Conservation (phyloP, 2,888 invertebrate species). For the Loripinus fragilis region DNA sequence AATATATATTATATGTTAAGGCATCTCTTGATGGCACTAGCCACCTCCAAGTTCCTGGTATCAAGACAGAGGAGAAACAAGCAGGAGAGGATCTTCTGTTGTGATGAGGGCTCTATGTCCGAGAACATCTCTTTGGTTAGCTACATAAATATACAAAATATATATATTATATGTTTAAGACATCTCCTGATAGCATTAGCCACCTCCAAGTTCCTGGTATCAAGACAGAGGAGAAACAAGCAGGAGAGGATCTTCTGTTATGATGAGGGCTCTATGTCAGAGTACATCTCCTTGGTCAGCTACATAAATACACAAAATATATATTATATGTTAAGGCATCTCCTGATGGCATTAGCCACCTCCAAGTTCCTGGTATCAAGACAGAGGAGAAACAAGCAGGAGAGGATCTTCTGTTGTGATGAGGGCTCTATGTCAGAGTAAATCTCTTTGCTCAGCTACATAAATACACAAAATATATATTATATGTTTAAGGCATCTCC, state of each 20-base stretch:
- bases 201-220: constrained; percentile 52
- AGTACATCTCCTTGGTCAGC: constrained; percentile 76
- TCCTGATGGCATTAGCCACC: constrained; percentile 63
- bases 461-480: constrained; percentile 38
- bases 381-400: constrained; percentile 67
- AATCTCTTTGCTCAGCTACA: too few species aligned
- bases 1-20: too few species aligned
- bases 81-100: constrained; percentile 65
- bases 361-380: constrained; percentile 51
- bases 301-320: constrained; percentile 29
- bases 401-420: constrained; percentile 68
- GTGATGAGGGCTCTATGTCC: constrained; percentile 64
- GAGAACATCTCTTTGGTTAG: background rate
- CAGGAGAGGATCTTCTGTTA: constrained; percentile 67
- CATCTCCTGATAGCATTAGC: constrained; percentile 63
- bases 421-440: constrained; percentile 60
- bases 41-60: constrained; percentile 52
- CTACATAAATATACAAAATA: too few species aligned
- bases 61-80: constrained; percentile 68
- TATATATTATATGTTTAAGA: constrained; percentile 76
- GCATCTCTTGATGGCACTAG: constrained; percentile 62
- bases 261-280: constrained; percentile 62
- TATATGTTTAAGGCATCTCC: constrained; percentile 76
- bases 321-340: constrained; percentile 72
- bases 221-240: constrained; percentile 68